Base-by-base conservation (phyloP, 2,797 vertebrate species). In the Periparus ater region DNA sequence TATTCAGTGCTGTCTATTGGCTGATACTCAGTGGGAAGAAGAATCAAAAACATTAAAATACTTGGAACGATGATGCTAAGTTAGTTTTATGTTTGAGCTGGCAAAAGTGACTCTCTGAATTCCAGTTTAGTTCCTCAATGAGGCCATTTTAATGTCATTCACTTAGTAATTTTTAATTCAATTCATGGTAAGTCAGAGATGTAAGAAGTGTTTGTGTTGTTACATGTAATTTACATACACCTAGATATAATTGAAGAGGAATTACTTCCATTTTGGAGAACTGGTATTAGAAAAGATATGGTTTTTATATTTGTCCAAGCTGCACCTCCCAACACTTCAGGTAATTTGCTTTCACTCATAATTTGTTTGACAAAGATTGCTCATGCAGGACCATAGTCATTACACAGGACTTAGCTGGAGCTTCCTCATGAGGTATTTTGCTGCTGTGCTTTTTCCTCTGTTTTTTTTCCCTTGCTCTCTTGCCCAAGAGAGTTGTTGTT, bases 401-500 rank as follows among this genome's bases (percentile, higher is more conserved):
- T 78, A 60, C 17, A 44, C 4, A 11, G 73, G 17, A 42, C 50
- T 75, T 70, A 44, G 29, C 60, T 77, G 71, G n/a, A 85, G 77
- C 42, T 89, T 88, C 85, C 67, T 88, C 0, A 0, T 78, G 89
- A 88, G 76, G 12, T 86, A 8, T 60, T 81, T 88, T 72, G 79
- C 51, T 88, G 58, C 73, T 73, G 45, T 94, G 18, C 8, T n/a
- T 74, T 81, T 74, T 38, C 6, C 30, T 16, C 10, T 32, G 3
- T 38, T 74, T 71, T 26, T 78, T 57, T 54, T 17, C 38, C 65
- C 48, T 82, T 76, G 40, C 45, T 87, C 1, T 75, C 17, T 73
- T 87, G 60, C 89, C 90, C 88, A 79, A 5, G 93, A 93, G 94
- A 76, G 42, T 62, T 82, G 85, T 81, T 92, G 57, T 65, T 70